Base-by-base conservation (phyloP, 2,113 vertebrate species). In the Nicator chloris region DNA sequence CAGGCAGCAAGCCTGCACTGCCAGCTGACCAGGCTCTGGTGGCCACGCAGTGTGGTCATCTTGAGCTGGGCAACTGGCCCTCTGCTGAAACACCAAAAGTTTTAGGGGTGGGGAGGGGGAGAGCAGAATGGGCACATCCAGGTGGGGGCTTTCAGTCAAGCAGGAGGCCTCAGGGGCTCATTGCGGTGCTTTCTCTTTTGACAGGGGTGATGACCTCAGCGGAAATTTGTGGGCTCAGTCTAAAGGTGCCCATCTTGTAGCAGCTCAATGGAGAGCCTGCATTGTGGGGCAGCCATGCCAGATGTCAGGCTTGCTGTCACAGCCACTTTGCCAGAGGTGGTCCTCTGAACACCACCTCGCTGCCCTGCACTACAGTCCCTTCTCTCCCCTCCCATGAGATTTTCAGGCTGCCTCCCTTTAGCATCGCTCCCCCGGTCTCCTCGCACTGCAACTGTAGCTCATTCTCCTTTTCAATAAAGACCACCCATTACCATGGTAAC, bases 401-500 rank as follows among this genome's bases (percentile, higher is more conserved):
- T 92, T 93, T 59, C 5, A 6, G 56, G 63, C 71, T 4, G 27
- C 31, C 30, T 83, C 18, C 39, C 17, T 76, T 64, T 37, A 69
- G 40, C 61, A 72, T 65, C 0, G 0, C 65, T 87, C 66, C 63
- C 82, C 51, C 66, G 11, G 87, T 91, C 73, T 91, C 31, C 81
- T 90, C 66, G 70, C 63, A 35, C 71, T 86, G 54, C 77, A 39
- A 80, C 54, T 86, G 69, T 40, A 85, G 75, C 90, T 92, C 84
- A 26, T 42, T 94, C 78, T 27, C 27, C 27, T 89, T 95, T 81
- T 94, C 35, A 35, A 75, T 90, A 83, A 95, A 95, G 95, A 93
- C 94, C 94, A 97, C 96, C 91, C 73, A 96, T 97, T 96, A 77
- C 95, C 96, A 97, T 97, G 95, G 96, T 92, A 96, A 97, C 95